These are phyloP conservation scores for Pipistrellus pygmaeus DNA, from an alignment of 2,797 vertebrate genomes.

Conservation along the genomic window DNA sequence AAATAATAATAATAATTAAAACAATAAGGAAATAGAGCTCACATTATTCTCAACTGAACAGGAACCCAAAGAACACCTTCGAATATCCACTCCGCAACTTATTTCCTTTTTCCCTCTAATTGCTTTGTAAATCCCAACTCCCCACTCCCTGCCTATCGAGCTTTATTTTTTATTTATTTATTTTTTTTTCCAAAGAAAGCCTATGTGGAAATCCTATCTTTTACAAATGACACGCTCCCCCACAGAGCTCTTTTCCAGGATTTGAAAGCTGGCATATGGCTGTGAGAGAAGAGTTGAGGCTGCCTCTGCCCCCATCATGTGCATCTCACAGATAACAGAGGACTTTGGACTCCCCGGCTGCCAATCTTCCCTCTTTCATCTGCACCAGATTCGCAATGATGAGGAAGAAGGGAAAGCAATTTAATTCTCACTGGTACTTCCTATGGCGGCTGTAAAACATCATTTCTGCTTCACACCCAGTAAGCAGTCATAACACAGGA, in stretches of 20 bases:
- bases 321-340: constrained; percentile 82
- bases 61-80: background rate
- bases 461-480: constrained; percentile 85
- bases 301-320: constrained; percentile 55
- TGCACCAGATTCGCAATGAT: constrained; percentile 82
- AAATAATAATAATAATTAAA: background rate
- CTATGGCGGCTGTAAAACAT: constrained; percentile 81
- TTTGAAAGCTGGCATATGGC: constrained; percentile 57
- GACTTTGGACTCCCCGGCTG: constrained; percentile 80
- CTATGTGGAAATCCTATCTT: constrained; percentile 51
- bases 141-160: too few relatives aligned
- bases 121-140: constrained; percentile 7
- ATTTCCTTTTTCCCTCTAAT: background rate
- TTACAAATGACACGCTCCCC: constrained; percentile 69
- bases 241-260: constrained; percentile 49
- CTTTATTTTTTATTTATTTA: too few relatives aligned
- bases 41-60: background rate
- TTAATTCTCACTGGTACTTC: constrained; percentile 80
- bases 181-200: constrained; percentile 8
- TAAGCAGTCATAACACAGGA: constrained; percentile 84
- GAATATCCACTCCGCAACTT: background rate
- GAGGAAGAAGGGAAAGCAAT: constrained; percentile 82
- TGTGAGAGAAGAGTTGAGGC: constrained; percentile 59
- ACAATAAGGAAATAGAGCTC: background rate
- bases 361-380: constrained; percentile 86